Base-by-base conservation (phyloP, 2,113 vertebrate genomes). In the Bostrychus sinensis region DNA sequence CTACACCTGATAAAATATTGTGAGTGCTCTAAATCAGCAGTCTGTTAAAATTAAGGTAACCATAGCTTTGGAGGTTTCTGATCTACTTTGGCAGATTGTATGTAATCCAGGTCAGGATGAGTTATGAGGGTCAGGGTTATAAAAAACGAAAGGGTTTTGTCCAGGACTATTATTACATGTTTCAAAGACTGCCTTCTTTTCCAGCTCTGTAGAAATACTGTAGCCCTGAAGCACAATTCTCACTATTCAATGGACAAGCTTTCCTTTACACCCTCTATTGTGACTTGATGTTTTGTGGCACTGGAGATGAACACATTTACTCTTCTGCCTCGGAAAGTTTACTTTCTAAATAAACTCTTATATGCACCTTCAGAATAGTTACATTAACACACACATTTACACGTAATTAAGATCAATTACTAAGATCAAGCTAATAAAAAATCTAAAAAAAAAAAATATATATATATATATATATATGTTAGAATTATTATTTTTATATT, bases 141-240 rank as follows among this genome's bases (percentile, higher is more conserved):
- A 56, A 77, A 81, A 36, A 77, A 83, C 69, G 62, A 42, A 22
- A 65, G 4, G 46, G 34, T 55, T 68, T 54, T 71, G 67, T 79
- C 41, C 23, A 63, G 39, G 53, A 61, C 56, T 82, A 62, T 76
- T 61, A 85, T 89, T 77, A 71, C 66, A 77, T 32, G 61, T 77
- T 81, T 79, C 19, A 76, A 66, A 79, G 62, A 65, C 1, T 7
- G 3, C 58, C 53, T 75, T 63, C 54, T 60, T 81, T 80, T 78
- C 78, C 58, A 78, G 73, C 66, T 62, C 41, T 34, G 54, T 67
- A 43, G 63, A 77, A 78, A 74, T 14, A 17, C n/a, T 20, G 17
- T 25, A 34, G 12, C 58, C 81, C 60, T 1, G 25, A 73, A 72
- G 66, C 36, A 20, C 56, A 81, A 72, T 67, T 38, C 57, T 70